Percentiles rank a stretch among this genome's conserved stretches.
Evolutionary conservation across 2,113 vertebrate species (phyloP).

Genomic region (Tichodroma muraria): DNA sequence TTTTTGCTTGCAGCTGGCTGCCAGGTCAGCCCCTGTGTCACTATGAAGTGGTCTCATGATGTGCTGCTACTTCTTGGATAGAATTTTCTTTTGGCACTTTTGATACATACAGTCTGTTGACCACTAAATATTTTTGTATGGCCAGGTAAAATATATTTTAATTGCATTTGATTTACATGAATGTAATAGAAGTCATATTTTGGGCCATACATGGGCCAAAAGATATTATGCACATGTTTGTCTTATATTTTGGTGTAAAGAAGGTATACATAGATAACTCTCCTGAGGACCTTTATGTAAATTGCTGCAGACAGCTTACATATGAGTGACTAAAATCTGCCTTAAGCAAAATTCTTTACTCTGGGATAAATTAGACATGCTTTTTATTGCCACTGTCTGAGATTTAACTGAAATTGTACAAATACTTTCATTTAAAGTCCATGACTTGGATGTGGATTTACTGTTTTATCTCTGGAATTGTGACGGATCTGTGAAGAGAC

Average conservation of each 20-base stretch:
- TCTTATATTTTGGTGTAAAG: neutral
- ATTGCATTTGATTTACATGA: neutral
- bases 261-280: neutral
- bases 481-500: neutral
- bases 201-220: neutral
- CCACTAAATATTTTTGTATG: neutral
- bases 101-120: neutral
- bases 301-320: neutral
- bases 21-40: neutral
- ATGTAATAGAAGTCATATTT: neutral
- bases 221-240: neutral
- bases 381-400: neutral
- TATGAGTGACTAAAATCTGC: neutral
- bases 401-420: neutral
- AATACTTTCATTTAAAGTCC: neutral
- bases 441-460: neutral
- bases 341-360: neutral
- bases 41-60: neutral
- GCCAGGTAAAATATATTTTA: neutral
- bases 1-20: neutral
- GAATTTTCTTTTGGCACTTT: neutral
- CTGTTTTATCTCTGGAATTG: neutral
- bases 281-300: neutral
- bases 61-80: neutral
- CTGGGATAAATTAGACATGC: neutral